Evolutionary conservation across 2,113 vertebrate species (phyloP).

Genomic region (Scomber japonicus): DNA sequence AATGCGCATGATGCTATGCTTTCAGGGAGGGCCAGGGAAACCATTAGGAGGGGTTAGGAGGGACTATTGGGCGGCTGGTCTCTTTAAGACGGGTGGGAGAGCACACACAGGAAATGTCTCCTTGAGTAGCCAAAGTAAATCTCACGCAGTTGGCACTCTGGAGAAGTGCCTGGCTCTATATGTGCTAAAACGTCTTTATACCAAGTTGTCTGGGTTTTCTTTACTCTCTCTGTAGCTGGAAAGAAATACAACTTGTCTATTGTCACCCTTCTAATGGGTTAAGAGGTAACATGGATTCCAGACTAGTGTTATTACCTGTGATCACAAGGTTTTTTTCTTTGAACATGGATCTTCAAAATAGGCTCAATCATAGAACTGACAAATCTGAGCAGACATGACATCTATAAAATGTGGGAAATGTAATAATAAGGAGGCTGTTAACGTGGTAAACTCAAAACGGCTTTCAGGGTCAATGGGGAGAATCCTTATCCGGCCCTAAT

Average conservation of each 20-base stretch:
- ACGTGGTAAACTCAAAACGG: slow-evolving; percentile 6
- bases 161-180: slow-evolving; percentile 31
- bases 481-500: slow-evolving; percentile 43
- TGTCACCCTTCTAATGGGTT: slow-evolving; percentile 8
- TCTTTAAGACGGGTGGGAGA: slow-evolving; percentile 52
- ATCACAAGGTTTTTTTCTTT: neutral
- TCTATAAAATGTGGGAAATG: slow-evolving; percentile 21
- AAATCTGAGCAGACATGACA: neutral
- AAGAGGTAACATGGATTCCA: neutral
- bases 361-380: slow-evolving; percentile 13
- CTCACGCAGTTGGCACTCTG: slow-evolving; percentile 56
- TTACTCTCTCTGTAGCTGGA: slow-evolving; percentile 13
- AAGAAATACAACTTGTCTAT: slow-evolving; percentile 8
- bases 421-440: slow-evolving; percentile 15
- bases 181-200: slow-evolving; percentile 8
- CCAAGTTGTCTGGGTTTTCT: slow-evolving; percentile 33
- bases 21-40: slow-evolving; percentile 17
- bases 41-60: slow-evolving; percentile 9
- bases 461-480: slow-evolving; percentile 19
- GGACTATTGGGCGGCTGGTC: slow-evolving; percentile 22
- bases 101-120: slow-evolving; percentile 64
- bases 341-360: neutral
- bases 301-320: slow-evolving; percentile 15
- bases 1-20: slow-evolving; percentile 6
- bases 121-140: slow-evolving; percentile 66